phyloP scores from a whole-genome alignment of 2,797 vertebrate species.

The Fistularia tabacaria region DNA sequence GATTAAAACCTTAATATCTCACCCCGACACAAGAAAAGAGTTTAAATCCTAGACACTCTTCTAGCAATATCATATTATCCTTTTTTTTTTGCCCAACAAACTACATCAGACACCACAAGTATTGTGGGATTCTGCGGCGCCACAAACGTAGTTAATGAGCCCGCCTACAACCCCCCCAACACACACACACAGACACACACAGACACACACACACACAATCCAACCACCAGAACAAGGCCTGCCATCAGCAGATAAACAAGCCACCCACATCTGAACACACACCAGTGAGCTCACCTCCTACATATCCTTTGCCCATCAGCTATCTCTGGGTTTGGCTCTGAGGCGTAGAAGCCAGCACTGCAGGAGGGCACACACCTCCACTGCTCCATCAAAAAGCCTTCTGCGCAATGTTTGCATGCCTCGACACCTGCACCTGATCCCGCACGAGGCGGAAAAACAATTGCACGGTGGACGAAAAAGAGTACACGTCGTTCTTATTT shows the following conservation, averaged over 20 bases:
- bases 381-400: conserved; percentile 86
- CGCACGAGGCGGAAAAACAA: neutral
- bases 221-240: conserved; percentile 52
- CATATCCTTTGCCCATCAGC: conserved; percentile 79
- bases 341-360: conserved; percentile 81
- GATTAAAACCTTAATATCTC: no score
- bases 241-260: conserved; percentile 68
- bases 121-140: neutral
- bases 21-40: no score
- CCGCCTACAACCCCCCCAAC: no score
- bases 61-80: no score
- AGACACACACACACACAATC: conserved; percentile 25
- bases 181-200: conserved; percentile 21
- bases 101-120: no score
- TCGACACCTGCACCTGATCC: conserved; percentile 81
- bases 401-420: conserved; percentile 84
- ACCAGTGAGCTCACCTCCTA: conserved; percentile 82
- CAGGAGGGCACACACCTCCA: conserved; percentile 89
- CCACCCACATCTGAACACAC: conserved; percentile 67
- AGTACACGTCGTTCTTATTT: neutral
- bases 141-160: conserved; percentile 7
- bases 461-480: no score
- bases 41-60: no score
- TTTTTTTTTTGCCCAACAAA: no score
- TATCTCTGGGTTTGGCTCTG: conserved; percentile 71